Evolutionary conservation across 2,797 vertebrate species (phyloP), one percentile per base, ranked within the genome.

Genomic region (Carapus acus): DNA sequence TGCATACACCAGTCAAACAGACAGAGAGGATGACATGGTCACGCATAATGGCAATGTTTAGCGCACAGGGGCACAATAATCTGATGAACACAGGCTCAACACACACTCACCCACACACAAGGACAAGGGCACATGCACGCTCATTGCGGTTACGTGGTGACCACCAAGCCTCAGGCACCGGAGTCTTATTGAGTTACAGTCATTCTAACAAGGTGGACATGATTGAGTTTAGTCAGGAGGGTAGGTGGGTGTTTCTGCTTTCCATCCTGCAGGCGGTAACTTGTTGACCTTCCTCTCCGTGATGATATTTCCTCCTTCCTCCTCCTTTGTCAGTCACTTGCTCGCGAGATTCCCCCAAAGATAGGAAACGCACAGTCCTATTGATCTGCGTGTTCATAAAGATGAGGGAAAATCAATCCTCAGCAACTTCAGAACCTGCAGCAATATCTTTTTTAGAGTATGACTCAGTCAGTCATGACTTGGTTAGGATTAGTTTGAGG

Each of bases 141-240:
- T 51, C 54, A 60, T 59, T 60, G 66, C 67, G 76, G 62, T 79
- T 74, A 74, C 67, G 48, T 72, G 51, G 51, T 43, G 48, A 13
- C 17, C 51, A 44, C 46, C 13, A 38, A 58, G 58, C 75, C 74
- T 0, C 56, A 37, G 60, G 76, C 74, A 7, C 19, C 7, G 40
- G 43, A 49, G 39, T 64, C 57, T 74, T 72, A 73, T 73, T 73
- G 72, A 74, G 66, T 83, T 78, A 77, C 56, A 56, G 63, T 71
- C 45, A 20, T 74, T 65, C 68, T 62, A 73, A 68, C 57, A 52
- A 63, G 52, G 62, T 12, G 43, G 53, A 71, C 63, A 62, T 73
- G 71, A 71, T 58, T 65, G 73, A 77, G 72, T 58, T 49, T 53
- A 41, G 41, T 69, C 29, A 21, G 33, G 42, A 46, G 43, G 12